Evolutionary conservation across 1,140 invertebrate species (phyloP).

Genomic region (Habropoda laboriosa): DNA sequence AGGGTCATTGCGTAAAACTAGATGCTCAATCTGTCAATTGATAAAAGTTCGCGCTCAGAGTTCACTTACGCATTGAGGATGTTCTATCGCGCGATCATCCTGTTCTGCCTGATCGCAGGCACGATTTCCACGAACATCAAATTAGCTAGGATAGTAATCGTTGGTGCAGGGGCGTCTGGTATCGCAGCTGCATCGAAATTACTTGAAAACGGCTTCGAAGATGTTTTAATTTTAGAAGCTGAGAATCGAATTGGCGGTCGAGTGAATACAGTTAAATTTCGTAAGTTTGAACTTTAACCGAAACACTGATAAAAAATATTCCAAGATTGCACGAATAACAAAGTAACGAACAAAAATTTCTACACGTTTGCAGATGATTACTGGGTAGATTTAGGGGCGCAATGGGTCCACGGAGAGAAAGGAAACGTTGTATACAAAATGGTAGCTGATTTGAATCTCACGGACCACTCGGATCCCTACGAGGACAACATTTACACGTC

Average conservation of each 20-base stretch:
- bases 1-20: neutral
- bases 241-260: constrained; percentile 87
- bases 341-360: neutral
- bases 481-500: constrained; percentile 25
- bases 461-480: constrained; percentile 15
- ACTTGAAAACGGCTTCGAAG: constrained; percentile 81
- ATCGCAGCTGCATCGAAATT: constrained; percentile 83
- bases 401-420: constrained; percentile 92
- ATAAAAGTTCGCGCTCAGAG: constrained; percentile 10
- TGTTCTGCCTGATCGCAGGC: neutral
- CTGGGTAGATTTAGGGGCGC: constrained; percentile 90
- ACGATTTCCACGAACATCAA: neutral
- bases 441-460: constrained; percentile 79
- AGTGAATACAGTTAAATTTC: constrained; percentile 84
- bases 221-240: constrained; percentile 86
- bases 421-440: constrained; percentile 86
- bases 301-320: neutral
- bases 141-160: constrained; percentile 78
- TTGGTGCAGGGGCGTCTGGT: constrained; percentile 84
- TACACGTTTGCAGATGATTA: constrained; percentile 74
- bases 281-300: constrained; percentile 52
- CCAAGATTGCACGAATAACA: too few relatives aligned
- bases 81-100: neutral
- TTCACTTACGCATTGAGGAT: neutral
- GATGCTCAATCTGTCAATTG: constrained; percentile 6